phyloP scores from a whole-genome alignment of 2,113 vertebrate species.

The Sinosuthora webbiana region DNA sequence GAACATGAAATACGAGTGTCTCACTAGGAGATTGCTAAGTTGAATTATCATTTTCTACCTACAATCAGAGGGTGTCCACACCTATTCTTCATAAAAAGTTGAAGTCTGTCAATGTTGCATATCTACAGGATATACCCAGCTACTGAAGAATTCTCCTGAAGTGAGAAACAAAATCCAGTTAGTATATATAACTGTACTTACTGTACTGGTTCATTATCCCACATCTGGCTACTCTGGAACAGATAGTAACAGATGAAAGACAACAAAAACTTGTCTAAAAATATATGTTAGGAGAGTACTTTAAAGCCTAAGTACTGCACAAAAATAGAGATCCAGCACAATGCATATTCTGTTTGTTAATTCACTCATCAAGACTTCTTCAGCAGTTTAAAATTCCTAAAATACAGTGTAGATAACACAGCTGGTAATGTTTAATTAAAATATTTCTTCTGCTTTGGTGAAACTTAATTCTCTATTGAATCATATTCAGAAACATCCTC shows the following conservation, averaged over 20 bases:
- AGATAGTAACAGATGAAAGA: background rate
- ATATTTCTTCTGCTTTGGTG: background rate
- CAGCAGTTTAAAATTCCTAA: background rate
- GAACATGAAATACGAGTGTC: background rate
- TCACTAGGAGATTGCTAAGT: background rate
- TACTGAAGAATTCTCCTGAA: background rate
- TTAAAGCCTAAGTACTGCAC: background rate
- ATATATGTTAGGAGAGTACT: background rate
- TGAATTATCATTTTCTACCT: background rate
- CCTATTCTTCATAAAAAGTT: background rate
- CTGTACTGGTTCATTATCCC: background rate
- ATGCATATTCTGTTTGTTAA: background rate
- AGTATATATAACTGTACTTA: background rate
- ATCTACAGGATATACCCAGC: background rate
- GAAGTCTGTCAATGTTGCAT: background rate
- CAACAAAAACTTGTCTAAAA: background rate
- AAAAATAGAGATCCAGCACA: background rate
- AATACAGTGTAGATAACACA: background rate
- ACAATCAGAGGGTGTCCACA: background rate
- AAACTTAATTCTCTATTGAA: background rate
- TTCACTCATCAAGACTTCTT: background rate
- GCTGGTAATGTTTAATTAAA: conserved; percentile 39
- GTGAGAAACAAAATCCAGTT: background rate
- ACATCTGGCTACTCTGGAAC: background rate
- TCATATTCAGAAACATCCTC: background rate